Evolutionary conservation across 2,888 invertebrate genomes (phyloP).

Genomic region (Dinocampus coccinellae): DNA sequence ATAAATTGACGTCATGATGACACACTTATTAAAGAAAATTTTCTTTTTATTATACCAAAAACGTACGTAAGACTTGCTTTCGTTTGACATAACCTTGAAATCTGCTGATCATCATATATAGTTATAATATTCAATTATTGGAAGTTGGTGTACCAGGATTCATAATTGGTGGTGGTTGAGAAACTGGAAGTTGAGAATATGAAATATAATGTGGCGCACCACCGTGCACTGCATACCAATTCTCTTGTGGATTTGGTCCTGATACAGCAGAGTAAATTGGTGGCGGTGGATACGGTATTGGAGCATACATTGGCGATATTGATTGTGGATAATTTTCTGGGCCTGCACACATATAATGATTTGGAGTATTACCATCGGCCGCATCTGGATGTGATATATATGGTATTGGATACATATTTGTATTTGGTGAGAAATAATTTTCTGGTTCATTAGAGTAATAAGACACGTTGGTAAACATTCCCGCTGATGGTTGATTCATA

Average conservation of each 20-base stretch:
- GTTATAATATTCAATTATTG: neutral
- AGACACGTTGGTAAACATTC: constrained; percentile 31
- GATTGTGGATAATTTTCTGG: constrained; percentile 40
- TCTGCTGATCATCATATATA: neutral
- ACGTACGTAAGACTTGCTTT: constrained; percentile 1
- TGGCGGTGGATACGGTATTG: constrained; percentile 53
- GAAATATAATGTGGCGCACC: constrained; percentile 54
- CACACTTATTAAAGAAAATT: neutral
- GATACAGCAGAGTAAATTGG: constrained; percentile 43
- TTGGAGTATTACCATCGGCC: constrained; percentile 42
- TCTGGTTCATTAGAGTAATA: constrained; percentile 48
- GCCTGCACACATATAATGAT: constrained; percentile 26
- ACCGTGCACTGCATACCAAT: constrained; percentile 56
- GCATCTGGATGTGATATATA: constrained; percentile 53
- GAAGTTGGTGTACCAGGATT: neutral
- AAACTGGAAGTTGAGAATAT: constrained; percentile 41
- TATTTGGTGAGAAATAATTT: constrained; percentile 48
- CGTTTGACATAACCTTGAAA: neutral
- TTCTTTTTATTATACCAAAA: neutral
- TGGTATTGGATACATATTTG: constrained; percentile 50
- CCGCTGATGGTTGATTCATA: constrained; percentile 22
- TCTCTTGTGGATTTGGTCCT: constrained; percentile 51
- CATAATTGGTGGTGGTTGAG: constrained; percentile 27
- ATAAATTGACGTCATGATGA: neutral
- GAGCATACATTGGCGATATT: constrained; percentile 51